Evolutionary conservation across 1,140 invertebrate genomes (phyloP).

Genomic region (Plodia interpunctella): DNA sequence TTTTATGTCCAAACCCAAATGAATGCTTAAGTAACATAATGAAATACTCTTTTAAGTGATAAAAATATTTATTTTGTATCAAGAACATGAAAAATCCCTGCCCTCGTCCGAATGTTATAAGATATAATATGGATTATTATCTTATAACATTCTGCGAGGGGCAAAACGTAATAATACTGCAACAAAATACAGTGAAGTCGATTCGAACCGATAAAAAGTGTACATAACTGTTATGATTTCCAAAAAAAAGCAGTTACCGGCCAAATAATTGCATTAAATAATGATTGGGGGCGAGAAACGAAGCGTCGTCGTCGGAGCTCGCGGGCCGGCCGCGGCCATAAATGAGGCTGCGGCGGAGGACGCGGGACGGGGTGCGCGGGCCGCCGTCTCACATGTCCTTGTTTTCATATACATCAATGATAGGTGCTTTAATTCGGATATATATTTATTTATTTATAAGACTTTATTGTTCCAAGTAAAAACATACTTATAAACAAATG

Average conservation of each 20-base stretch:
- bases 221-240: slow-evolving; percentile 54
- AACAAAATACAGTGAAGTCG: slow-evolving; percentile 7
- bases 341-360: slow-evolving; percentile 49
- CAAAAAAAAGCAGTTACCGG: slow-evolving; percentile 52
- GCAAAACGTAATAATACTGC: neutral
- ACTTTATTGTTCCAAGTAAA: too few relatives aligned
- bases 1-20: neutral
- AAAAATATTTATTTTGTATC: neutral
- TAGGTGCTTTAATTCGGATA: too few relatives aligned
- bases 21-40: neutral
- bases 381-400: too few relatives aligned
- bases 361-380: slow-evolving; percentile 17
- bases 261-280: slow-evolving; percentile 72
- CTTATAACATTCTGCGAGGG: neutral
- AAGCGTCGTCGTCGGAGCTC: slow-evolving; percentile 60
- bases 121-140: too few relatives aligned
- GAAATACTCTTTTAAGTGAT: neutral
- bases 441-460: too few relatives aligned
- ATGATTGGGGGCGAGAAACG: slow-evolving; percentile 58
- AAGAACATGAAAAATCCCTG: neutral
- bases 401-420: too few relatives aligned
- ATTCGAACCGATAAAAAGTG: slow-evolving; percentile 40
- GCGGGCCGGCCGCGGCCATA: slow-evolving; percentile 62
- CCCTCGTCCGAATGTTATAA: too few relatives aligned
- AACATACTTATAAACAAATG: too few relatives aligned